These are phyloP conservation scores for Rhizoglyphus robini DNA, from an alignment of 1,140 invertebrate genomes.

Conservation along the genomic window DNA sequence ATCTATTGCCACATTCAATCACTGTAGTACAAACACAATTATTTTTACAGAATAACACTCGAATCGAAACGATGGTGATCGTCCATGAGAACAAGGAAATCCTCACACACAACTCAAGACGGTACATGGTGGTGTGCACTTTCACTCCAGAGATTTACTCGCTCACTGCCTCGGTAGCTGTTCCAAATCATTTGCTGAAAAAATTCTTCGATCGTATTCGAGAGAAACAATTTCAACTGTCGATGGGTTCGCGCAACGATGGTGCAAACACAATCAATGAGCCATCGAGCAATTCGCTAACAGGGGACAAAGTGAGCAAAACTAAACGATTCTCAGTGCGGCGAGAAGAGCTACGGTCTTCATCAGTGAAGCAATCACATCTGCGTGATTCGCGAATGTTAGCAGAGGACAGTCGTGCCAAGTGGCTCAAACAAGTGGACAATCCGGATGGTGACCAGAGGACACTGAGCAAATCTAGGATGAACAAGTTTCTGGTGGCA, in stretches of 20 bases:
- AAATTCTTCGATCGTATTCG: background rate
- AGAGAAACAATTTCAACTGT: background rate
- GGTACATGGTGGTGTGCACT: constrained; percentile 60
- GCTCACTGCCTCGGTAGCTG: constrained; percentile 47
- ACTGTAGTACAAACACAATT: background rate
- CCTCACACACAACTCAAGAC: constrained; percentile 58
- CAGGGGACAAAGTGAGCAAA: no score
- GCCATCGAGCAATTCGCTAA: no score
- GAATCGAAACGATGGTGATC: constrained; percentile 56
- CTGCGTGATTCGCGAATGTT: constrained; percentile 24
- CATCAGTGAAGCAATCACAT: constrained; percentile 21
- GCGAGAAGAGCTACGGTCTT: no score
- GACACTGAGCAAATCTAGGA: no score
- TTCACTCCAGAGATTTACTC: constrained; percentile 62
- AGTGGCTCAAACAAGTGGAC: background rate
- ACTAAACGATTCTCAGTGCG: background rate
- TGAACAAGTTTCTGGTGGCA: background rate
- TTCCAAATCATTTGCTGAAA: constrained; percentile 18
- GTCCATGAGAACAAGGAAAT: constrained; percentile 65
- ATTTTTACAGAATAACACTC: constrained; percentile 38
- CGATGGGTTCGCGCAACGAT: background rate
- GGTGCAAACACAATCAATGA: background rate
- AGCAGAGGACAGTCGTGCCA: constrained; percentile 20
- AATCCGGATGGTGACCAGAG: background rate
- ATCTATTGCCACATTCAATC: background rate